Conservation (phyloP, 2,888 invertebrate species). For the Cataglyphis albicans region DNA sequence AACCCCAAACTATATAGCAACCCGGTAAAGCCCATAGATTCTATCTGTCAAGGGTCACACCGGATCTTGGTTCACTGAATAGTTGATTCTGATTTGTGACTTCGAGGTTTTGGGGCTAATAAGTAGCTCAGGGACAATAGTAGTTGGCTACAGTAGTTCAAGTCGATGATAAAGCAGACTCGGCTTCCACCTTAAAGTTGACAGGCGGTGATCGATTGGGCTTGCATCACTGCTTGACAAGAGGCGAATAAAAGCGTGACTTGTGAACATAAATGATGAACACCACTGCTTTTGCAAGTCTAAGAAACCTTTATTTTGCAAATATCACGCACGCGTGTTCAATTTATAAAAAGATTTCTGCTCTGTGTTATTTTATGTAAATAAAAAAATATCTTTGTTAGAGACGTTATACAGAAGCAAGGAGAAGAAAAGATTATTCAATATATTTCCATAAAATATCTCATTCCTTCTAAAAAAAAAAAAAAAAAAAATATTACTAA, state of each 20-base stretch:
- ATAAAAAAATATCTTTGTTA: conserved; percentile 8
- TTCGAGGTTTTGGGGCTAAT: conserved; percentile 28
- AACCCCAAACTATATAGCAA: neutral
- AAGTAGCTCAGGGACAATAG: conserved; percentile 19
- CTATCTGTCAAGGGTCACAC: neutral
- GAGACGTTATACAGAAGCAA: neutral
- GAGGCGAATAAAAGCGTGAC: neutral
- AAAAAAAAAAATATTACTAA: neutral
- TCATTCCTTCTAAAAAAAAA: no score
- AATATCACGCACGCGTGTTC: neutral
- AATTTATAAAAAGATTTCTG: conserved; percentile 2
- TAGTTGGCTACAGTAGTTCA: conserved; percentile 13
- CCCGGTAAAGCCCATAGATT: conserved; percentile 16
- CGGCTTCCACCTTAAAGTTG: conserved; percentile 15
- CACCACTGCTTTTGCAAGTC: neutral
- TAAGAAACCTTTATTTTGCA: neutral
- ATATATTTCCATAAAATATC: neutral
- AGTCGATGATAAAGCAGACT: conserved; percentile 29
- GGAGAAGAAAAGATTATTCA: neutral
- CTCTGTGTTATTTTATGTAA: neutral
- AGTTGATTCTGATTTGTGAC: conserved; percentile 39
- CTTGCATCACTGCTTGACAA: neutral
- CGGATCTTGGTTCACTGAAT: neutral
- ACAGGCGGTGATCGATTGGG: conserved; percentile 20
- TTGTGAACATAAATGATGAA: neutral